Base-by-base conservation (phyloP, 37 sponge, comb jelly and placozoan species). In the Chondrilla cf. caribensis region DNA sequence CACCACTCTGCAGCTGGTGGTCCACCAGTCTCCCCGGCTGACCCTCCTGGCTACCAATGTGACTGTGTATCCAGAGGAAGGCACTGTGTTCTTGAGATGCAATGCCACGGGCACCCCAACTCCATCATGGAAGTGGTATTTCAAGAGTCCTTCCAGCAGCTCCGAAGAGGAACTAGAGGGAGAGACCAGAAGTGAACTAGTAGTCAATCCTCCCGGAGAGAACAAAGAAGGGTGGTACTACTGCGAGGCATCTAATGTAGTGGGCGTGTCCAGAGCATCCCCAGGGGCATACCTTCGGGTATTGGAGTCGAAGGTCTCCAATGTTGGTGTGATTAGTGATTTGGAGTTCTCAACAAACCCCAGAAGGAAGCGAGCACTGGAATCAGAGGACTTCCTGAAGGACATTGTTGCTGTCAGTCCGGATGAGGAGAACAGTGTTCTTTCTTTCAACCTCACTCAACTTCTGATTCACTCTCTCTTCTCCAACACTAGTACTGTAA, bases 121-220 rank as follows among this genome's bases (percentile, higher is more conserved):
- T 29, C 68, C 68, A 67, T n/a, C 31, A 67, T 67, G 68, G 68
- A 28, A 67, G 68, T 67, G 68, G 68, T 67, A 67, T 33, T 67
- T 67, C 35, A 17, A 33, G 33, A 33, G 33, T 33, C 35, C 68
- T 33, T 33, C 17, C 31, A 67, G 68, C 68, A 67, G 32, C 4
- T 28, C 29, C 1, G 15, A 2, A 29, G 35, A 8, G 68, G 33
- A 6, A 29, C 68, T 67, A 32, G 68, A 67, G 68, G 35, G 35
- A 28, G 68, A 67, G 32, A 67, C 68, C 31, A 33, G 33, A 17
- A 67, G 68, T 29, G 68, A 67, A 26, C 68, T 67, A 33, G 32
- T 67, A 26, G 29, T 67, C 32, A 17, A 33, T 6, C 68, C 68
- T 26, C 68, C 68, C 32, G 35, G 68, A 8, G 33, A 2, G 17